Conservation (phyloP, 2,113 vertebrate species). For the Herpailurus yagouaroundi region DNA sequence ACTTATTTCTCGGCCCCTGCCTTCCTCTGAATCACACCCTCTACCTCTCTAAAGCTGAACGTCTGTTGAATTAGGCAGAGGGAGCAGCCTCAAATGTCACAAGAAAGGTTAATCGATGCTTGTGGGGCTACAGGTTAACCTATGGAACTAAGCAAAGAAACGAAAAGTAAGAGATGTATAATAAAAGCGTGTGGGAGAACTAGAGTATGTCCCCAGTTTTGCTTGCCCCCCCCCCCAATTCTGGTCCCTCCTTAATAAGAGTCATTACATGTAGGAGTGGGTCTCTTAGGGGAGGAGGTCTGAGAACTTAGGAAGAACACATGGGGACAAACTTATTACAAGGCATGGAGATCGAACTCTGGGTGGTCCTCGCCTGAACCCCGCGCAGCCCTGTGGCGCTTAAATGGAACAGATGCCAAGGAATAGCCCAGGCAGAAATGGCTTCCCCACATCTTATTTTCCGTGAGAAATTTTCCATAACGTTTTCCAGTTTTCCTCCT, state of each 20-base stretch:
- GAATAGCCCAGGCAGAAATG: neutral
- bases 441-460: neutral
- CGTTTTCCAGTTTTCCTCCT: neutral
- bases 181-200: neutral
- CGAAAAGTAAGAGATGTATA: neutral
- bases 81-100: neutral
- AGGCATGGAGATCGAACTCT: neutral
- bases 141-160: neutral
- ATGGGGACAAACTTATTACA: neutral
- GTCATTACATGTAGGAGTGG: neutral
- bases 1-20: neutral
- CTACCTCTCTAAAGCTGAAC: neutral
- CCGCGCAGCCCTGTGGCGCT: accelerated
- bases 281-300: neutral
- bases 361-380: neutral
- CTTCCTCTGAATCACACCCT: neutral
- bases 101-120: neutral
- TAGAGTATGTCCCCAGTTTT: neutral
- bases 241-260: neutral
- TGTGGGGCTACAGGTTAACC: neutral
- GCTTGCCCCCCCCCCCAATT: neutral
- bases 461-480: neutral
- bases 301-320: accelerated
- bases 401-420: neutral
- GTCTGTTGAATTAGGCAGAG: neutral